Conservation (phyloP, 2,888 invertebrate species). For the Thymelicus acteon region DNA sequence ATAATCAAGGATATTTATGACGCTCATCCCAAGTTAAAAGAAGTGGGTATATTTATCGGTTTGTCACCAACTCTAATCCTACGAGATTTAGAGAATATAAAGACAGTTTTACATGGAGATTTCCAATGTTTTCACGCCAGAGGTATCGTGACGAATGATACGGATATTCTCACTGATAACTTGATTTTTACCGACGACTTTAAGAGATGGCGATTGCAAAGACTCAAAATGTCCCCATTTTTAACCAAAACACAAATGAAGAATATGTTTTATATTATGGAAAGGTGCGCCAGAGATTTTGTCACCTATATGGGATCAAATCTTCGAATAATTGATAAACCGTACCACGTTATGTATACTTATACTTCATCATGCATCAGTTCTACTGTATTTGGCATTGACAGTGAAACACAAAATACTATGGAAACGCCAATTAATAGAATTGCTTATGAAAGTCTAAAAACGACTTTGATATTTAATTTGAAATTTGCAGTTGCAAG, state of each 20-base stretch:
- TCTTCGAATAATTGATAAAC: constrained; percentile 47
- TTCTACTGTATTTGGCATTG: constrained; percentile 69
- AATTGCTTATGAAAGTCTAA: constrained; percentile 48
- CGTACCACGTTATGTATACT: constrained; percentile 50
- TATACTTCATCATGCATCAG: constrained; percentile 61
- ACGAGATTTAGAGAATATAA: constrained; percentile 54
- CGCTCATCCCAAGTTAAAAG: constrained; percentile 28
- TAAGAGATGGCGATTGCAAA: constrained; percentile 65
- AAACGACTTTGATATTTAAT: constrained; percentile 46
- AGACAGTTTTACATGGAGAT: constrained; percentile 54
- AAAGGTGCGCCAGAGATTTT: constrained; percentile 63
- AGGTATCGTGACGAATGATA: constrained; percentile 52
- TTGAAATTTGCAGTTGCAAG: constrained; percentile 50
- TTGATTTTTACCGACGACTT: constrained; percentile 57
- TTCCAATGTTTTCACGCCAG: constrained; percentile 58
- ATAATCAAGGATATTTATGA: constrained; percentile 41
- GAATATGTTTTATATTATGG: constrained; percentile 67
- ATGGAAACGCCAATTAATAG: constrained; percentile 63
- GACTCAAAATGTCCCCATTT: constrained; percentile 65
- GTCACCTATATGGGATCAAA: constrained; percentile 52
- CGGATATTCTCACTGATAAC: constrained; percentile 58
- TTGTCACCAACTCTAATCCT: constrained; percentile 50
- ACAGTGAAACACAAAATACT: constrained; percentile 52
- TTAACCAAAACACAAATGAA: constrained; percentile 67
- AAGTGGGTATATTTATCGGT: constrained; percentile 39